phyloP scores from a whole-genome alignment of 1,140 invertebrate species.

The Brachionus koreanus region DNA sequence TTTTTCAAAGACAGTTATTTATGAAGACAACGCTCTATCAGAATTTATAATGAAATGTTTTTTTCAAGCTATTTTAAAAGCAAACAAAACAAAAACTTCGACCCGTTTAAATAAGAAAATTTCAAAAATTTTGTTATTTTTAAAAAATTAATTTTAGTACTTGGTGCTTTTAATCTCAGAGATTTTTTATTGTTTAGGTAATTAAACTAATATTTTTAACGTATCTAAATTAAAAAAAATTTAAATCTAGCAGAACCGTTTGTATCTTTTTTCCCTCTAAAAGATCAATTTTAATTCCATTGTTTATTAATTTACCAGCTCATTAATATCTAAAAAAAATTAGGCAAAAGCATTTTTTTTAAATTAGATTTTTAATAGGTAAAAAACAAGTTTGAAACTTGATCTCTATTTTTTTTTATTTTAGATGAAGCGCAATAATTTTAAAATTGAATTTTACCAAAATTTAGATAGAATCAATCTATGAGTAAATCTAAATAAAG shows the following conservation, averaged over 20 bases:
- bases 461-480: background rate
- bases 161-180: no score
- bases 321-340: background rate
- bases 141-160: no score
- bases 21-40: background rate
- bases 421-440: background rate
- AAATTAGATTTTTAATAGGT: background rate
- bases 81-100: no score
- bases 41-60: no score
- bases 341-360: background rate
- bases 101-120: no score
- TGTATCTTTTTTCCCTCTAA: background rate
- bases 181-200: no score
- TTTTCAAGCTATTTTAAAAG: no score
- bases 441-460: background rate
- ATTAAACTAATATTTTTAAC: no score
- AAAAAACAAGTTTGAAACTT: background rate
- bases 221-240: no score
- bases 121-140: no score
- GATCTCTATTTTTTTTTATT: background rate
- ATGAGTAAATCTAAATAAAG: no score
- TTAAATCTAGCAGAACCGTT: no score
- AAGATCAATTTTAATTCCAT: background rate
- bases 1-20: background rate
- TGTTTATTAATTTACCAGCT: background rate